Conservation (phyloP, 2,888 invertebrate species). For the Chrysolina oricalcia region DNA sequence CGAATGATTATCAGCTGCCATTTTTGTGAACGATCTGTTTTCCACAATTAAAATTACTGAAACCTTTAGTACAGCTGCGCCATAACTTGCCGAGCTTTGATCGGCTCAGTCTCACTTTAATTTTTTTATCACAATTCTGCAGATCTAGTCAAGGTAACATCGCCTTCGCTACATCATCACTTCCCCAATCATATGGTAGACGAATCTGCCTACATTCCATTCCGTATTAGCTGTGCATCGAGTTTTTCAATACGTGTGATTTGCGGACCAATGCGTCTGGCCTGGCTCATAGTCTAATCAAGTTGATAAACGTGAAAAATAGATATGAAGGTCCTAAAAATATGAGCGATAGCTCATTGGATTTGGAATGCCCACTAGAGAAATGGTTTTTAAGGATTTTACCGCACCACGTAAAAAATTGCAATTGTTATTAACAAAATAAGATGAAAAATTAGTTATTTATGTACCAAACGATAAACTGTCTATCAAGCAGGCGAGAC, state of each 20-base stretch:
- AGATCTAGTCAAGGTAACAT: slow-evolving; percentile 66
- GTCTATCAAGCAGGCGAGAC: too few species aligned
- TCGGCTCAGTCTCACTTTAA: slow-evolving; percentile 47
- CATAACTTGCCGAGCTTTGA: slow-evolving; percentile 63
- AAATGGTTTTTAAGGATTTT: too few species aligned
- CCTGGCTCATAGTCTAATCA: too few species aligned
- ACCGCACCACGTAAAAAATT: too few species aligned
- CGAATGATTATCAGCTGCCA: slow-evolving; percentile 38
- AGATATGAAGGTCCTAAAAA: too few species aligned
- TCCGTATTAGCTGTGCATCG: slow-evolving; percentile 69
- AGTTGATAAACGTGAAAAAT: too few species aligned
- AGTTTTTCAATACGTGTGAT: slow-evolving; percentile 66
- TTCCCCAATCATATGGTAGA: slow-evolving; percentile 46
- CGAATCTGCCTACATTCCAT: slow-evolving; percentile 70
- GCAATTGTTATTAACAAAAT: too few species aligned
- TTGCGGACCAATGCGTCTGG: slow-evolving; percentile 71
- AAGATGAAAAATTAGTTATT: too few species aligned
- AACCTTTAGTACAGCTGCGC: slow-evolving; percentile 61
- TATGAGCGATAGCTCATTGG: too few species aligned
- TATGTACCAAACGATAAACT: too few species aligned
- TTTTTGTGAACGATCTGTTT: slow-evolving; percentile 53
- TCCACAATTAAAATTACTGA: slow-evolving; percentile 51
- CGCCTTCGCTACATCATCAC: slow-evolving; percentile 23
- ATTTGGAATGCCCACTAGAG: too few species aligned
- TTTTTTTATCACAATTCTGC: slow-evolving; percentile 56